Evolutionary conservation across 1,140 invertebrate species (phyloP).

Genomic region (Lepidurus packardi): DNA sequence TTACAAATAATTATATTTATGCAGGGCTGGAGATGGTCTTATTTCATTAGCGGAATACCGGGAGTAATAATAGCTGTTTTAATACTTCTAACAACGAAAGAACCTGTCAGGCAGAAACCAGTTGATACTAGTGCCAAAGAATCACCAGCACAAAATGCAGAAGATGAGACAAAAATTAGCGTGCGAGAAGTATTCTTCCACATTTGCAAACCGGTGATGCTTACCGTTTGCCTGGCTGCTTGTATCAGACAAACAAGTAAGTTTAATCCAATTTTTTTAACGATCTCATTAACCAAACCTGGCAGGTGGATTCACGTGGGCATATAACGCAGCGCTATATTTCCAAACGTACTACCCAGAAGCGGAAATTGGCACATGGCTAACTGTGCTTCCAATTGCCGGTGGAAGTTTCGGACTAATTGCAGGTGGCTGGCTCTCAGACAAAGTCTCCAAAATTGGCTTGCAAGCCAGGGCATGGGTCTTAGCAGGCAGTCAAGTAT

Average conservation of each 20-base stretch:
- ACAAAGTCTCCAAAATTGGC: conserved; percentile 45
- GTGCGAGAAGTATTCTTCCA: conserved; percentile 42
- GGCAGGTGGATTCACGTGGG: conserved; percentile 47
- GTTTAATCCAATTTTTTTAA: neutral
- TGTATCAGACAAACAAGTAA: conserved; percentile 65
- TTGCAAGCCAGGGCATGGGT: conserved; percentile 47
- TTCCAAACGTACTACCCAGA: conserved; percentile 43
- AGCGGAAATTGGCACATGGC: conserved; percentile 44
- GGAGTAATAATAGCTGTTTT: conserved; percentile 67
- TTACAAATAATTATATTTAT: no score
- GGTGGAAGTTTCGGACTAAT: conserved; percentile 39
- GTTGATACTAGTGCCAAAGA: conserved; percentile 55
- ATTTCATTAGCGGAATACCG: conserved; percentile 73
- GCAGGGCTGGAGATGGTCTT: conserved; percentile 81
- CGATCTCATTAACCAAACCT: neutral
- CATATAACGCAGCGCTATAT: conserved; percentile 48
- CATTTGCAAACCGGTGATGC: conserved; percentile 66
- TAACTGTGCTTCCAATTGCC: conserved; percentile 48
- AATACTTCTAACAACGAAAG: conserved; percentile 67
- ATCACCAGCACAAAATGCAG: conserved; percentile 6
- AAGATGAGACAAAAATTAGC: neutral
- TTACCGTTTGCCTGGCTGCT: conserved; percentile 75
- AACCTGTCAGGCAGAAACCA: conserved; percentile 66
- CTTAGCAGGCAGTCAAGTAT: conserved; percentile 45
- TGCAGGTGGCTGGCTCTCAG: conserved; percentile 49